Conservation (phyloP, 2,797 vertebrate genomes). For the Gobionotothen gibberifrons region DNA sequence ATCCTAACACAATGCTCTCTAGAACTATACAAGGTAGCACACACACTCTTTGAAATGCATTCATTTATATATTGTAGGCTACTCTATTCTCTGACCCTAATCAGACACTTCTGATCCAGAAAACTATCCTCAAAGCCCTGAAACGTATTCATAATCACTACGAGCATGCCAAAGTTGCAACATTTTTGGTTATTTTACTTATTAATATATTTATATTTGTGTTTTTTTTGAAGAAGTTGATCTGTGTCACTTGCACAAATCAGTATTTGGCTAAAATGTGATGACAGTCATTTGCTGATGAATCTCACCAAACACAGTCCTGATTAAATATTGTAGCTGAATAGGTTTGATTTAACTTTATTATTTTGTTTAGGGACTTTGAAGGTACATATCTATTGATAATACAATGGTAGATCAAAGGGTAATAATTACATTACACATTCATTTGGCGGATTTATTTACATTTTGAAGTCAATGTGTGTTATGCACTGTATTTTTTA, state of each 20-base stretch:
- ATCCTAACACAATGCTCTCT: constrained; percentile 95
- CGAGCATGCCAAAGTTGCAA: neutral
- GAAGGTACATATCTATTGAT: neutral
- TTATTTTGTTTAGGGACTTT: neutral
- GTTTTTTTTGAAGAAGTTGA: neutral
- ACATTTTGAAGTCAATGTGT: neutral
- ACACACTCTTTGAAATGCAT: constrained; percentile 14
- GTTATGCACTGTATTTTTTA: neutral
- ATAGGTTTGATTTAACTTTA: neutral
- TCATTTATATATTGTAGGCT: constrained; percentile 5
- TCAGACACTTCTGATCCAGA: neutral
- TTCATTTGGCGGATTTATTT: neutral
- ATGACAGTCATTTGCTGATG: neutral
- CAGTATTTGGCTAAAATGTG: neutral
- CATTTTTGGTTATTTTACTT: neutral
- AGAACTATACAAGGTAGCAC: constrained; percentile 93
- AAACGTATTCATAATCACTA: neutral
- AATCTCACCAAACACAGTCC: neutral
- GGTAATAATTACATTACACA: neutral
- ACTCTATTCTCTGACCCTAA: neutral
- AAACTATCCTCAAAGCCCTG: neutral
- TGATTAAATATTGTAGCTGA: neutral
- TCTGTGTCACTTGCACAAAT: neutral
- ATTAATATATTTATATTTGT: neutral
- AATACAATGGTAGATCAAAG: constrained; percentile 4